Evolutionary conservation across 2,113 vertebrate genomes (phyloP).

Genomic region (Melanerpes aurifrons): DNA sequence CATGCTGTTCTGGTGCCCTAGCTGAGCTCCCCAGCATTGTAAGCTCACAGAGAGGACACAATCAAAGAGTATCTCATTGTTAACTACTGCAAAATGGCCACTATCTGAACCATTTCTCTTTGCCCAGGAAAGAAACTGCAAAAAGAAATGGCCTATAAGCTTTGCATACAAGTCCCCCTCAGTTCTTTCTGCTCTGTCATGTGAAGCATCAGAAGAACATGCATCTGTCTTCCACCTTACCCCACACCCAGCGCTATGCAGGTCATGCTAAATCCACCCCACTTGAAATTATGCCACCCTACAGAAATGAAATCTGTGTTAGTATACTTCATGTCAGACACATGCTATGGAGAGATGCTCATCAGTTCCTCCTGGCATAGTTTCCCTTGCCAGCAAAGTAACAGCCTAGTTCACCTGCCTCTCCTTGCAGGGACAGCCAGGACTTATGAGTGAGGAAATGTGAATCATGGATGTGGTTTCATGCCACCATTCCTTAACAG

Average conservation of each 20-base stretch:
- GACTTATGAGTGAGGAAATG: neutral
- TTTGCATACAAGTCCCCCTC: neutral
- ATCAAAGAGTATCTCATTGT: neutral
- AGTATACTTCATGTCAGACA: neutral
- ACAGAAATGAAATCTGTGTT: neutral
- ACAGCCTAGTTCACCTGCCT: neutral
- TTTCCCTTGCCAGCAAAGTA: neutral
- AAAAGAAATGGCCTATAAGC: neutral
- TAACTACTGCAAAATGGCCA: neutral
- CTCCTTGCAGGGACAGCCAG: neutral
- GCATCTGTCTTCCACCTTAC: neutral
- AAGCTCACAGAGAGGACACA: neutral
- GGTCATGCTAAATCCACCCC: neutral
- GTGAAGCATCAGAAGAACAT: neutral
- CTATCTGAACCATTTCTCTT: neutral
- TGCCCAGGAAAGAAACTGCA: neutral
- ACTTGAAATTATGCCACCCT: neutral
- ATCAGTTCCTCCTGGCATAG: neutral
- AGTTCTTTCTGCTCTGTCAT: neutral
- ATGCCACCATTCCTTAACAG: neutral
- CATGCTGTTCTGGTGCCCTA: accelerated
- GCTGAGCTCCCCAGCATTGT: neutral
- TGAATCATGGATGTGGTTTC: neutral
- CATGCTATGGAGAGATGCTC: accelerated
- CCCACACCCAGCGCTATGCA: neutral